Percentiles rank a stretch among this genome's conserved stretches.
Evolutionary conservation across 2,113 vertebrate species (phyloP).

Genomic region (Notiomystis cincta): DNA sequence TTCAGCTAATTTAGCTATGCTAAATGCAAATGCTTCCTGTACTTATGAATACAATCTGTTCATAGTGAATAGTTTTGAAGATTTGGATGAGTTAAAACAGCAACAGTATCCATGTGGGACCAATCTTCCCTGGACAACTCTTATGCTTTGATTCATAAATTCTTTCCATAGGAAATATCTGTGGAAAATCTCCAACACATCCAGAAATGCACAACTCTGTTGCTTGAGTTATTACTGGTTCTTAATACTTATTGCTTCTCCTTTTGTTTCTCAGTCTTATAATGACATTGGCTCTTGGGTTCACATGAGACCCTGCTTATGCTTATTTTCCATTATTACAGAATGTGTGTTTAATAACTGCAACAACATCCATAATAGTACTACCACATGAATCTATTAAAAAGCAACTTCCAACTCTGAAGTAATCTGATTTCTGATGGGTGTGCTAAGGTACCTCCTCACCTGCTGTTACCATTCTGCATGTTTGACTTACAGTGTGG

Average conservation of each 20-base stretch:
- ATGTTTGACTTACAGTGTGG: neutral
- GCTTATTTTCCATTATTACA: neutral
- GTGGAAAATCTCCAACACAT: constrained; percentile 45
- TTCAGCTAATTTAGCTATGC: constrained; percentile 43
- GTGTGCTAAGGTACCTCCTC: neutral
- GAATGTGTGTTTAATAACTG: neutral
- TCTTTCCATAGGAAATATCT: constrained; percentile 61
- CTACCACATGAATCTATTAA: neutral
- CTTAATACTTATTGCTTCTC: neutral
- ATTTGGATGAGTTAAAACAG: constrained; percentile 60
- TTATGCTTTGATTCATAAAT: constrained; percentile 63
- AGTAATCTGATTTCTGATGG: neutral
- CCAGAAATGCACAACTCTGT: constrained; percentile 42
- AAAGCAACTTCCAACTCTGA: neutral
- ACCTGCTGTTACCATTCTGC: neutral
- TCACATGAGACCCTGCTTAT: neutral
- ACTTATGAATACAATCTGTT: constrained; percentile 64
- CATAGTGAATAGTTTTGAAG: constrained; percentile 60
- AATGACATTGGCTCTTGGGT: neutral
- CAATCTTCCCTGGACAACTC: constrained; percentile 52
- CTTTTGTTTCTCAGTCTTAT: neutral
- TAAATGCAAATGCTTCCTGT: constrained; percentile 68
- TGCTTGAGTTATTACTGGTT: neutral
- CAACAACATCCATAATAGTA: neutral
- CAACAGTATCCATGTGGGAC: constrained; percentile 67